Conservation (phyloP, 2,888 invertebrate genomes). For the Drosophila sordidapex region DNA sequence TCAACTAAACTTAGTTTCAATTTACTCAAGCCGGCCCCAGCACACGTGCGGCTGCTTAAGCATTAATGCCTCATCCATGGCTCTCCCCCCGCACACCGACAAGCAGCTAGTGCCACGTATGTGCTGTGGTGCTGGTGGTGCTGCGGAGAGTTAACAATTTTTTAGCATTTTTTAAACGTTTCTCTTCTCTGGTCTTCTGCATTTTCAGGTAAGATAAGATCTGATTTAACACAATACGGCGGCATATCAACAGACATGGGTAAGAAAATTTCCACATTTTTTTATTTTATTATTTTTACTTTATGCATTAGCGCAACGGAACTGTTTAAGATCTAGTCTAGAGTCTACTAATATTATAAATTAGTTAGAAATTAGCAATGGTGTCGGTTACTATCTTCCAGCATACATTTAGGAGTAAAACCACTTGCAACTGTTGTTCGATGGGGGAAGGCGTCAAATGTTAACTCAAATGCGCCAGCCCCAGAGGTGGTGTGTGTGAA, state of each 20-base stretch:
- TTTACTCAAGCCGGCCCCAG: slow-evolving; percentile 44
- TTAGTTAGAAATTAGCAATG: slow-evolving; percentile 43
- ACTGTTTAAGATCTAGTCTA: slow-evolving; percentile 24
- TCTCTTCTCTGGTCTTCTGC: slow-evolving; percentile 63
- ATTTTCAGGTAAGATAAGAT: slow-evolving; percentile 84
- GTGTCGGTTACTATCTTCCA: slow-evolving; percentile 49
- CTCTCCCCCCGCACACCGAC: not conserved
- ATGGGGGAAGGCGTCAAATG: slow-evolving; percentile 25
- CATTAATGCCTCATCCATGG: slow-evolving; percentile 41
- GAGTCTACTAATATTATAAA: slow-evolving; percentile 49
- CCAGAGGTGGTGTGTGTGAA: slow-evolving; percentile 65
- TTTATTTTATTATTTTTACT: slow-evolving; percentile 44
- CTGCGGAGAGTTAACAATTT: slow-evolving; percentile 61
- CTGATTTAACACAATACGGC: slow-evolving; percentile 84
- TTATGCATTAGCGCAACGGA: slow-evolving; percentile 17
- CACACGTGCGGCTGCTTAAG: slow-evolving; percentile 73
- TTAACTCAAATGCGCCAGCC: slow-evolving; percentile 34
- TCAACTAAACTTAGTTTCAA: slow-evolving; percentile 47
- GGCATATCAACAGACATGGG: slow-evolving; percentile 84
- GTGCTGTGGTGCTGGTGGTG: slow-evolving; percentile 18
- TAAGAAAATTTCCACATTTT: slow-evolving; percentile 83
- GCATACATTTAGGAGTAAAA: slow-evolving; percentile 27
- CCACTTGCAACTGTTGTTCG: slow-evolving; percentile 14
- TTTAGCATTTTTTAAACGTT: slow-evolving; percentile 71
- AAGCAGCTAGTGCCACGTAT: not conserved